Conservation (phyloP, 2,113 vertebrate species). For the Opisthocomus hoazin region DNA sequence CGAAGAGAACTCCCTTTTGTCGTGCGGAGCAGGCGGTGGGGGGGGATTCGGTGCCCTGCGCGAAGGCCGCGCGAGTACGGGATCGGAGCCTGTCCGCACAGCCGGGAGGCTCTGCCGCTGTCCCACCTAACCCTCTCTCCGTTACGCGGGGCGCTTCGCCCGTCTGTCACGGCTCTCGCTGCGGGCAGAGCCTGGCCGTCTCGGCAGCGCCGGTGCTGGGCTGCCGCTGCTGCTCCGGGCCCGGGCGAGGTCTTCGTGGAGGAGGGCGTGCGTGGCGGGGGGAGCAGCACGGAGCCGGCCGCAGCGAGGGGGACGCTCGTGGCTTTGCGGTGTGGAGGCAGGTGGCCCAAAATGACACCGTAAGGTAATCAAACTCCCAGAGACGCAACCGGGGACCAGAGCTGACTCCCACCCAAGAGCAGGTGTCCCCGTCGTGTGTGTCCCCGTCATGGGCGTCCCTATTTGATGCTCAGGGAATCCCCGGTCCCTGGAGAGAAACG, state of each 20-base stretch:
- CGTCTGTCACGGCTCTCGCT: accelerated
- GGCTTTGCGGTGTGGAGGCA: not conserved
- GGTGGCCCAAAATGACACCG: not conserved
- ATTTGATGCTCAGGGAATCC: not conserved
- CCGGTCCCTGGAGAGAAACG: not conserved
- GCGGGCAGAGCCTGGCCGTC: not conserved
- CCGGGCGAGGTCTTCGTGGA: accelerated
- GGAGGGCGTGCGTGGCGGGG: not conserved
- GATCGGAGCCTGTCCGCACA: not conserved
- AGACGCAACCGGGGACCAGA: not conserved
- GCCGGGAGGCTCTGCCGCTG: not conserved
- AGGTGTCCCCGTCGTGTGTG: accelerated
- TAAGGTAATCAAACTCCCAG: not conserved
- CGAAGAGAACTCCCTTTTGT: not conserved
- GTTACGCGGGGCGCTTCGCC: not conserved
- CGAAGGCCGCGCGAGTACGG: accelerated
- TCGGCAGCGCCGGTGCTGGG: accelerated
- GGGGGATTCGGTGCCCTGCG: accelerated
- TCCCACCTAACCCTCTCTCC: not conserved
- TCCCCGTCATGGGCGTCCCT: not conserved
- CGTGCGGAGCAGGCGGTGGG: accelerated
- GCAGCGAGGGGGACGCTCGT: accelerated
- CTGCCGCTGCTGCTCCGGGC: not conserved
- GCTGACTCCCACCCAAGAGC: not conserved
- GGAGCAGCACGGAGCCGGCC: not conserved